Percentiles rank a stretch among this genome's conserved stretches.
phyloP scores from a whole-genome alignment of 2,113 vertebrate genomes.

The Sardina pilchardus region DNA sequence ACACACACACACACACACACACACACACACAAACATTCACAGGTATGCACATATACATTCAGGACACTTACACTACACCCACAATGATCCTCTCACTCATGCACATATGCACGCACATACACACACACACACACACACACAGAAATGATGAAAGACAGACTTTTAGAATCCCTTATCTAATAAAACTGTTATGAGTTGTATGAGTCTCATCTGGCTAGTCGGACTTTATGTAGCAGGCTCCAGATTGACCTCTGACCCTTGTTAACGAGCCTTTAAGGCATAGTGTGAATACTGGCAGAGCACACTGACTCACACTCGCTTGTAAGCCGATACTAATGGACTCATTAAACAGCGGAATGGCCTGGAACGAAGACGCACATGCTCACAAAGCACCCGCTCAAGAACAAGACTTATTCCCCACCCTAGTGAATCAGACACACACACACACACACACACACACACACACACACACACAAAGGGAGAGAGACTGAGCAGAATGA shows the following conservation, averaged over 20 bases:
- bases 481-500: not conserved
- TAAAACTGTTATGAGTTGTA: not conserved
- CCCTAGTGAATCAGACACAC: not conserved
- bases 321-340: slow-evolving; percentile 56
- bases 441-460: not conserved
- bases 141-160: not conserved
- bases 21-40: not conserved
- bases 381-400: slow-evolving; percentile 24
- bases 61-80: not conserved
- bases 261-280: slow-evolving; percentile 66
- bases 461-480: not conserved
- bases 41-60: not conserved
- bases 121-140: not conserved
- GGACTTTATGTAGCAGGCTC: not conserved
- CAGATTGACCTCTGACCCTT: slow-evolving; percentile 53
- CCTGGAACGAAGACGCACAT: slow-evolving; percentile 29
- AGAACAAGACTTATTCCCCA: slow-evolving; percentile 9
- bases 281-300: slow-evolving; percentile 51
- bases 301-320: slow-evolving; percentile 29
- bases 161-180: not conserved
- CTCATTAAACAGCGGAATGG: slow-evolving; percentile 36
- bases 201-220: not conserved
- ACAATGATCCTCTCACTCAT: not conserved
- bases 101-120: not conserved
- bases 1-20: not conserved